Percentiles rank a stretch among this genome's conserved stretches.
Conservation (phyloP, 92 coral and sea anemone genomes). For the Galaxea fascicularis region DNA sequence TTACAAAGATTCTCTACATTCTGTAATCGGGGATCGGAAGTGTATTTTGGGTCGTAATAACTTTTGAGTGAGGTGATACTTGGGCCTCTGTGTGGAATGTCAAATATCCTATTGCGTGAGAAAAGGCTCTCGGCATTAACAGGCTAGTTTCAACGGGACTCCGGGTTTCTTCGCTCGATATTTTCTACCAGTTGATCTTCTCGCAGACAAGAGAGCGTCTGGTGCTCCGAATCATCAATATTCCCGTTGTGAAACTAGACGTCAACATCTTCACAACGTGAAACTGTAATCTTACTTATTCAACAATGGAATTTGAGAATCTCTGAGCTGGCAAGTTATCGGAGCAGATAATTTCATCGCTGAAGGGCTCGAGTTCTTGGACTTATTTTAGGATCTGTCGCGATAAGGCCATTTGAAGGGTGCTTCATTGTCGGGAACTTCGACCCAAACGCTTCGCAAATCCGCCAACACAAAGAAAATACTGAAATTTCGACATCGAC, state of each 20-base stretch:
- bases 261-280: not conserved
- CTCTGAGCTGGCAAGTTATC: slow-evolving; percentile 37
- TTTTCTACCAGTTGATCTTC: slow-evolving; percentile 15
- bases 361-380: slow-evolving; percentile 50
- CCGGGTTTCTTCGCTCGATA: slow-evolving; percentile 15
- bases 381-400: slow-evolving; percentile 46
- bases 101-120: slow-evolving; percentile 59
- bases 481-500: slow-evolving; percentile 22
- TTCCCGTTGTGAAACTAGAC: slow-evolving; percentile 15
- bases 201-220: slow-evolving; percentile 37
- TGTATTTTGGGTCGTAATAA: slow-evolving; percentile 43
- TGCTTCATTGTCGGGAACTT: slow-evolving; percentile 23
- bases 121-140: not conserved
- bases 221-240: slow-evolving; percentile 28
- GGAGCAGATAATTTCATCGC: slow-evolving; percentile 43
- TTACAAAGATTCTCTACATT: slow-evolving; percentile 17
- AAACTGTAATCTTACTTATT: slow-evolving; percentile 49
- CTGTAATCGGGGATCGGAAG: slow-evolving; percentile 45
- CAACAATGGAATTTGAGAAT: slow-evolving; percentile 60
- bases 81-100: slow-evolving; percentile 49
- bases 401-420: slow-evolving; percentile 36
- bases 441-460: slow-evolving; percentile 22
- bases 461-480: slow-evolving; percentile 47
- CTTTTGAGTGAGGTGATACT: slow-evolving; percentile 40
- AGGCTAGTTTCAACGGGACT: slow-evolving; percentile 18